Evolutionary conservation across 2,888 invertebrate genomes (phyloP), one percentile per base, ranked within the genome.

Genomic region (Perizoma affinitatum): DNA sequence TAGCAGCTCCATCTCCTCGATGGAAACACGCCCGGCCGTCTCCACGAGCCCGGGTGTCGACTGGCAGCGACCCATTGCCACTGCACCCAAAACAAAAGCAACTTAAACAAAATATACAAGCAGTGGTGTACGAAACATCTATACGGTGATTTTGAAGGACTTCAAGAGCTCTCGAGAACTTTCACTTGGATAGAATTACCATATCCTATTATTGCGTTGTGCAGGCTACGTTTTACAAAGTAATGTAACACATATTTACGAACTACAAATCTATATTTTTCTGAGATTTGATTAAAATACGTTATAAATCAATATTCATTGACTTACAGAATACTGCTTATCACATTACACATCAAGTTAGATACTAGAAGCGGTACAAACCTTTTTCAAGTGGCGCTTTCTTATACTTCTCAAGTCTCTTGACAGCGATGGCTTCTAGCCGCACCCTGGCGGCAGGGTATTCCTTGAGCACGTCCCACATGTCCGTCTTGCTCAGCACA

Each of bases 381-480:
- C 98, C 97, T 95, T 97, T 97, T 87, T 97, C 97, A 66, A 97
- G 93, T 54, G 97, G 98, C 70, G 97, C 97, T 86, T 97, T 97
- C 92, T 98, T 98, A 92, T 98, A 98, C 92, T 98, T 98, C 93
- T 98, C 98, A 82, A 99, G 94, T 86, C 99, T 95, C 93, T 98
- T 98, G 79, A 98, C 98, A 63, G 99, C 99, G 79, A 99, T 98
- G 63, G 98, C 97, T 91, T 99, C 99, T 58, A 99, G 94, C 68
- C 98, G 95, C 79, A 99, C 96, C 87, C 99, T 94, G 67, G 98
- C 98, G 33, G 97, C 97, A 35, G 98, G 98, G 90, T 98, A 98
- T 87, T 98, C 98, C 91, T 99, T 98, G 69, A 98, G 95, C 70
- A 99, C 99, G 90, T 99, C 99, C 99, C 98, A 99, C 97, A 99